Base-by-base conservation (phyloP, 1,140 invertebrate species). In the Eriosoma lanigerum region DNA sequence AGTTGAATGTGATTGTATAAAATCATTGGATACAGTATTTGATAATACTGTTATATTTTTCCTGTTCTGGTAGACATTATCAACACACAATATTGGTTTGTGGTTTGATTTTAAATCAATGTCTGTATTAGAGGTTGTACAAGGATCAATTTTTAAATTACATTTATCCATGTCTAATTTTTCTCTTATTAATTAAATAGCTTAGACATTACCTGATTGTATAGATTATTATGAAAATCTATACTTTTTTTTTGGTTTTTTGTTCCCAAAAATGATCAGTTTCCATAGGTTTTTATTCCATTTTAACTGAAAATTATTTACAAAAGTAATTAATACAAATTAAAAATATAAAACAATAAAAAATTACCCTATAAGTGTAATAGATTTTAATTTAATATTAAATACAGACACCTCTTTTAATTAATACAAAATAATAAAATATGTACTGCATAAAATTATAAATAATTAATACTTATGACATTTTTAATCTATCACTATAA, bases 151-250 rank as follows among this genome's bases (percentile, higher is more conserved):
- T 32, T 44, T 46, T 26, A 58, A 46, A 44, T 56, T 6, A n/a
- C 15, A 58, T 17, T 58, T 58, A 44, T 9, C 13, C 48, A 58
- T 76, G 44, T 76, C 38, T 24, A 75, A 56, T 32, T 75, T 32
- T n/a, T 38, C 38, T n/a, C 44, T 44, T 3, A 26, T 44, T 54
- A 1, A 75, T 54, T 12, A 21, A 21, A 19, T 48, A 44, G 21
- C 38, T 58, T 75, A 32, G 10, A 13, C 32, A 1, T 75, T 38
- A 75, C 17, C 48, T 56, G 13, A 21, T 38, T 56, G 4, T 21
- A 9, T 38, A 32, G 19, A 13, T 32, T 21, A 10, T 44, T 56
- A 0, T 38, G 1, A 24, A 12, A 38, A 58, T 15, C 13, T 15
- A 26, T 38, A 29, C 48, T 17, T 58, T 44, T 76, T 38, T 8